These are phyloP conservation scores for Leguminivora glycinivorella DNA, from an alignment of 1,140 invertebrate genomes.

Conservation along the genomic window DNA sequence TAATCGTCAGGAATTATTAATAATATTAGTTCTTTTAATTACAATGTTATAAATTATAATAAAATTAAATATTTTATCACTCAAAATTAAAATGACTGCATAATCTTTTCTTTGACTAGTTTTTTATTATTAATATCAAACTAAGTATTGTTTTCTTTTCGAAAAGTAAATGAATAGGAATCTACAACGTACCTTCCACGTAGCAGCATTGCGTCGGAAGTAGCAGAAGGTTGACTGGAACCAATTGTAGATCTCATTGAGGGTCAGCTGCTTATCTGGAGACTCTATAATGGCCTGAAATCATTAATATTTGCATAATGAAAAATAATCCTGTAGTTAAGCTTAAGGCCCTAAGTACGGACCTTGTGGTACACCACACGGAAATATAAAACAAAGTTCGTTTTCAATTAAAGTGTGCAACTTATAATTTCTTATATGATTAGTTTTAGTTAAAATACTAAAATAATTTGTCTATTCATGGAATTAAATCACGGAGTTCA, in stretches of 20 bases:
- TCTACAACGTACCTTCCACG: constrained; percentile 95
- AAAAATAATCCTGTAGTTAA: not conserved
- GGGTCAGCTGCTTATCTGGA: constrained; percentile 97
- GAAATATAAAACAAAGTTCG: not conserved
- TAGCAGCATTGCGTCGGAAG: constrained; percentile 98
- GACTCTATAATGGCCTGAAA: constrained; percentile 98
- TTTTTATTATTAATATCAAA: not conserved
- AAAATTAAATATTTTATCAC: not conserved
- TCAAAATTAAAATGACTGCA: not conserved
- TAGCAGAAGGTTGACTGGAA: constrained; percentile 99
- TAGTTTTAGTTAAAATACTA: not conserved
- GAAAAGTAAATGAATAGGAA: not conserved
- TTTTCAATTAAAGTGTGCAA: too few relatives aligned
- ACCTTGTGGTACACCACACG: not conserved
- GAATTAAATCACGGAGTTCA: not conserved
- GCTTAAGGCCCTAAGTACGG: not conserved
- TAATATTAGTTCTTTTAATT: constrained; percentile 13
- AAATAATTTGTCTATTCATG: not conserved
- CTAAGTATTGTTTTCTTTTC: not conserved
- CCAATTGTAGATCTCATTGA: constrained; percentile 99
- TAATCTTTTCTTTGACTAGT: not conserved
- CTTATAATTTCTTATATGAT: too few relatives aligned
- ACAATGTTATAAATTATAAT: constrained; percentile 14
- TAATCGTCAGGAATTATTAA: constrained; percentile 15
- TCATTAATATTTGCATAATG: constrained; percentile 32